Percentiles rank a stretch among this genome's conserved stretches.
phyloP scores from a whole-genome alignment of 2,888 invertebrate species.

The Oeneis ivallda region DNA sequence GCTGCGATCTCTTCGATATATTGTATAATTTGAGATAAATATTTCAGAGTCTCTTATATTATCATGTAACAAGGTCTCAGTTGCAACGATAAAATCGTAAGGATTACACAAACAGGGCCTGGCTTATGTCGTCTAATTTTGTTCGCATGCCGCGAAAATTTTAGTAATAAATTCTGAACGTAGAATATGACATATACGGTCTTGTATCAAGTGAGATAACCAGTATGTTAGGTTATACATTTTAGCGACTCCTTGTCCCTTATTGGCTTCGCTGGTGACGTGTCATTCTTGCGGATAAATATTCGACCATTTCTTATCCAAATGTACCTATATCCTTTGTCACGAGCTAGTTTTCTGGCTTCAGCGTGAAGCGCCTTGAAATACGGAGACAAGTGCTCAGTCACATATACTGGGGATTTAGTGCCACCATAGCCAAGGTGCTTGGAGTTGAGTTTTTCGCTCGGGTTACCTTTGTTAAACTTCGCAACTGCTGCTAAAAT shows the following conservation, averaged over 20 bases:
- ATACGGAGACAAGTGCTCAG: slow-evolving; percentile 28
- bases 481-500: slow-evolving; percentile 35
- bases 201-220: neutral
- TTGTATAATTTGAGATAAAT: slow-evolving; percentile 11
- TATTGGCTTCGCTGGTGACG: slow-evolving; percentile 18
- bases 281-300: slow-evolving; percentile 18
- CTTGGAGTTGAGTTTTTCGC: slow-evolving; percentile 25
- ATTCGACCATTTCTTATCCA: slow-evolving; percentile 35
- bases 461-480: slow-evolving; percentile 31
- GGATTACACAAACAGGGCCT: slow-evolving; percentile 3
- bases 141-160: slow-evolving; percentile 22
- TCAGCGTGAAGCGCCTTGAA: slow-evolving; percentile 26
- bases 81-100: slow-evolving; percentile 16
- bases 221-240: neutral
- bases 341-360: slow-evolving; percentile 23
- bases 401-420: slow-evolving; percentile 21
- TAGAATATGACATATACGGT: slow-evolving; percentile 4
- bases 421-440: slow-evolving; percentile 17
- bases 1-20: slow-evolving; percentile 16
- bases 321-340: slow-evolving; percentile 22
- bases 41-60: slow-evolving; percentile 11
- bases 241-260: slow-evolving; percentile 15
- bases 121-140: slow-evolving; percentile 7
- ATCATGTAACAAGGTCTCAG: slow-evolving; percentile 25
- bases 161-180: slow-evolving; percentile 20